These are phyloP conservation scores for Argyresthia albistria DNA, from an alignment of 2,888 invertebrate species.

Conservation along the genomic window DNA sequence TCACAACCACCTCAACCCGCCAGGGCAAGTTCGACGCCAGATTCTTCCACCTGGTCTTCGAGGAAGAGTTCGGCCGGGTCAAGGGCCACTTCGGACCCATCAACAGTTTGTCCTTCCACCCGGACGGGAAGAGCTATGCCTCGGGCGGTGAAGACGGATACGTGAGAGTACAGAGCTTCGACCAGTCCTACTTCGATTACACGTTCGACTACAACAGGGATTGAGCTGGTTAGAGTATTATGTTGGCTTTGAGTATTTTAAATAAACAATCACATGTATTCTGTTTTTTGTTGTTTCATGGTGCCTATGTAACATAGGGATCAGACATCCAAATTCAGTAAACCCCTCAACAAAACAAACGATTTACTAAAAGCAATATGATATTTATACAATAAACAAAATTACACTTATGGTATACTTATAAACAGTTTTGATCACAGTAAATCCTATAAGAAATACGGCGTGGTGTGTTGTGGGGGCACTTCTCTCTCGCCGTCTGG, in stretches of 20 bases:
- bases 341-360: too few species aligned
- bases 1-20: constrained; percentile 93
- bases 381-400: too few species aligned
- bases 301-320: too few species aligned
- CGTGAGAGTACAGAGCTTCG: constrained; percentile 95
- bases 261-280: neutral
- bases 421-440: too few species aligned
- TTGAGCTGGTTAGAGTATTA: constrained; percentile 15
- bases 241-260: too few species aligned
- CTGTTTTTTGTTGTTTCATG: neutral
- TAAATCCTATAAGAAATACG: constrained; percentile 90
- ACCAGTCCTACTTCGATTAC: constrained; percentile 96
- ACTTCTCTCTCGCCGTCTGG: constrained; percentile 95
- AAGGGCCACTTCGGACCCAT: constrained; percentile 99
- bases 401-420: too few species aligned
- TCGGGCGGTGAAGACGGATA: constrained; percentile 99
- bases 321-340: too few species aligned
- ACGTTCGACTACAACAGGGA: constrained; percentile 86
- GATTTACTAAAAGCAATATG: too few species aligned
- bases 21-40: constrained; percentile 97
- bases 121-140: constrained; percentile 96
- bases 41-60: constrained; percentile 96
- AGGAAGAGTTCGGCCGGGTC: constrained; percentile 97
- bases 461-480: constrained; percentile 93
- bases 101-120: constrained; percentile 98